phyloP scores from a whole-genome alignment of 2,797 vertebrate species.

The Lutjanus argentimaculatus region DNA sequence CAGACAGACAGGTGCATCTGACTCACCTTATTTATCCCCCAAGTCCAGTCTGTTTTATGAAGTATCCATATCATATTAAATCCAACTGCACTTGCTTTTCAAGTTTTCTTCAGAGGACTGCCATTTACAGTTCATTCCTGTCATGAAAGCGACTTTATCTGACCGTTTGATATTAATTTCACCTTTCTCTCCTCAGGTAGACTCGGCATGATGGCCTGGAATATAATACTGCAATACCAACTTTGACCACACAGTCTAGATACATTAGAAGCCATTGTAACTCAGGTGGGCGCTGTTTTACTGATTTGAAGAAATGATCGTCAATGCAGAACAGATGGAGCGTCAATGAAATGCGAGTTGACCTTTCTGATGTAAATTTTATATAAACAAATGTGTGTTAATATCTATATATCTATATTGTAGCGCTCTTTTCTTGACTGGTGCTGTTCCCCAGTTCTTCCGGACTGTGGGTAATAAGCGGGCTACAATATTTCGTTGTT shows the following conservation, averaged over 20 bases:
- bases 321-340: neutral
- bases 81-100: neutral
- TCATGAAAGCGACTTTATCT: neutral
- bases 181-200: neutral
- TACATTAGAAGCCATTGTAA: accelerated
- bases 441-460: no score
- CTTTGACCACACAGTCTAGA: neutral
- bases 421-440: no score
- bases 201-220: no score
- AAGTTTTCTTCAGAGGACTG: neutral
- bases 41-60: neutral
- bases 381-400: no score
- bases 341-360: no score
- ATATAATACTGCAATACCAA: neutral
- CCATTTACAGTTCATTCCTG: neutral
- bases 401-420: no score
- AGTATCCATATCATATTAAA: neutral
- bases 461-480: no score
- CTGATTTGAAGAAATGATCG: neutral
- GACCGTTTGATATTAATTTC: no score
- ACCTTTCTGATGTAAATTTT: no score
- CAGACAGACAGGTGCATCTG: neutral
- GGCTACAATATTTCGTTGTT: no score
- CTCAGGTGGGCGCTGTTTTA: conserved; percentile 18
- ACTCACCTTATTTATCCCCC: neutral